A percentile compares a stretch with the other conserved stretches of the same genome.
phyloP scores from a whole-genome alignment of 2,797 vertebrate species.

The Dryobates pubescens region DNA sequence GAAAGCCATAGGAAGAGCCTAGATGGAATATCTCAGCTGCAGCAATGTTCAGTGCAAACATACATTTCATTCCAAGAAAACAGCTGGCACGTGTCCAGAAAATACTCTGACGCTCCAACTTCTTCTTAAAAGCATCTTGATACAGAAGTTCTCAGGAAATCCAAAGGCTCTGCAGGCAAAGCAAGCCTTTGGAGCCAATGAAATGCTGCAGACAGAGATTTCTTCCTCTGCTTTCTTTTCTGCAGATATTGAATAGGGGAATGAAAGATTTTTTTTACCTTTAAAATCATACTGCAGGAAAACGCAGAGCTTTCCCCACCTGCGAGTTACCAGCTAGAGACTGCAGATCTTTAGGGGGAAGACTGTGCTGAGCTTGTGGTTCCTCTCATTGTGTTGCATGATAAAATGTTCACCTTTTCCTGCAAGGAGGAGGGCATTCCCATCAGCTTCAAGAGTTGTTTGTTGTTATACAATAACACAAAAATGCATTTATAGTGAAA shows the following conservation, averaged over 20 bases:
- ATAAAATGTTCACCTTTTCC: neutral
- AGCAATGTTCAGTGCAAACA: neutral
- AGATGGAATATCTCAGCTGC: neutral
- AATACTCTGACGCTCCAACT: fast-evolving
- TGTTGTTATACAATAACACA: neutral
- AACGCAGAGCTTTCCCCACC: neutral
- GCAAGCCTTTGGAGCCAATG: neutral
- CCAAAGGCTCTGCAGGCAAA: neutral
- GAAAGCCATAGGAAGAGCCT: neutral
- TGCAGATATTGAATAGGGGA: neutral
- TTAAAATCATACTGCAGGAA: neutral
- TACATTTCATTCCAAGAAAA: fast-evolving
- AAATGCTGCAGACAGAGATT: neutral
- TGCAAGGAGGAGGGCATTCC: neutral
- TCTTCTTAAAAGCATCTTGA: neutral
- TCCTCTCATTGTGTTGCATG: neutral
- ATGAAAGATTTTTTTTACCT: neutral
- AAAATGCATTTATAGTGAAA: neutral
- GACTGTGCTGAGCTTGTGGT: neutral
- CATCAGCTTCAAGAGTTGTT: neutral
- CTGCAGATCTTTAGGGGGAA: neutral
- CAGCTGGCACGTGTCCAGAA: neutral
- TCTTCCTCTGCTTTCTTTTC: neutral
- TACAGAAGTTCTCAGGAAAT: neutral
- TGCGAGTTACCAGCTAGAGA: neutral